Conservation (phyloP, 2,113 vertebrate genomes). For the Leptobrachium leishanense region DNA sequence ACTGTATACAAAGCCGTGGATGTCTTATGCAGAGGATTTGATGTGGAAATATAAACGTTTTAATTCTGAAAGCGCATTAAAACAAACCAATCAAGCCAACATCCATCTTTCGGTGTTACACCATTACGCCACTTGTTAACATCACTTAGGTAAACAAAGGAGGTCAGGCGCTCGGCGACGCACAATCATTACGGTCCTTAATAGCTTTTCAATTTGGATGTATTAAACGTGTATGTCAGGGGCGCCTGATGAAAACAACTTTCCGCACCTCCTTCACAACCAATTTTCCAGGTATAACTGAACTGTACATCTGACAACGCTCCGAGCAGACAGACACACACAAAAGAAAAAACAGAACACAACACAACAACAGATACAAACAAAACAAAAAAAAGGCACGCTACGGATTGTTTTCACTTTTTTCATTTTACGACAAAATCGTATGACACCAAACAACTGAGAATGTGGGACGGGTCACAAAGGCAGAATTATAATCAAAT, state of each 20-base stretch:
- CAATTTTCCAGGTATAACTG: neutral
- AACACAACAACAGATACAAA: neutral
- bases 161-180: conserved; percentile 12
- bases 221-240: neutral
- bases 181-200: neutral
- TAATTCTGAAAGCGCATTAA: conserved; percentile 16
- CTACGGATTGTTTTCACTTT: too few relatives aligned
- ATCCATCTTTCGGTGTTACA: conserved; percentile 26
- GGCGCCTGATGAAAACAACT: conserved; percentile 19
- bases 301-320: too few relatives aligned
- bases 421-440: too few relatives aligned
- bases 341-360: too few relatives aligned
- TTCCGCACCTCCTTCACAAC: conserved; percentile 8
- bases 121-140: conserved; percentile 28
- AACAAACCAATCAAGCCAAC: neutral
- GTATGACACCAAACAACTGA: too few relatives aligned
- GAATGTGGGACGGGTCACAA: too few relatives aligned
- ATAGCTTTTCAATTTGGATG: conserved; percentile 5
- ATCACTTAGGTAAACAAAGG: conserved; percentile 21
- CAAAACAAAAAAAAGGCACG: too few relatives aligned
- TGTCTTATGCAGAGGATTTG: conserved; percentile 3
- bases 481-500: too few relatives aligned
- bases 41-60: conserved; percentile 7
- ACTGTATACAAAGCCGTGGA: conserved; percentile 9
- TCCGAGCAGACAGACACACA: too few relatives aligned